Base-by-base conservation (phyloP, 2,888 invertebrate genomes). In the Ptilodon capucinus region DNA sequence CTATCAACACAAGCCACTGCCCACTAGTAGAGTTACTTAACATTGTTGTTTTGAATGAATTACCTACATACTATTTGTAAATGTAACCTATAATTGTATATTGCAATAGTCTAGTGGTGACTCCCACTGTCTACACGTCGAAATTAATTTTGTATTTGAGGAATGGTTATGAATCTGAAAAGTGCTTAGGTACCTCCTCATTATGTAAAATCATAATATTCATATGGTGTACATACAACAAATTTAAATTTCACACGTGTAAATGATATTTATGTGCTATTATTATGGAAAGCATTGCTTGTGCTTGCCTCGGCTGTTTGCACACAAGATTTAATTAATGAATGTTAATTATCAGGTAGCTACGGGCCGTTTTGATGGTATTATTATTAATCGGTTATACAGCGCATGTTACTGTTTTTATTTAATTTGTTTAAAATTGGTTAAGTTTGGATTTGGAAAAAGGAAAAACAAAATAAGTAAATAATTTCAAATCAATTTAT, bases 401-500 rank as follows among this genome's bases (percentile, higher is more conserved):
- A 17, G 7, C 13, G 48, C 46, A 54, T 51, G 35, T 48, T 56
- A 44, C 59, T 51, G 42, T 57, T 47, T 47, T 41, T 42, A 52
- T 55, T 57, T 50, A 16, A 40, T 55, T 58, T 44, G 23, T 53
- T 53, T 56, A 50, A 30, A 51, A 60, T 51, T 59, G 43, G 48
- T 52, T 34, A 52, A 56, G 54, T 63, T 54, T 51, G 60, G 60
- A 53, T 52, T 61, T 55, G 58, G 60, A 52, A 54, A 56, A 60
- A 61, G 51, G 54, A 48, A 57, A 71, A 64, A 51, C 62, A 66
- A 71, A 62, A 57, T 55, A 66, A 65, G 70, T 57, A 54, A 51
- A 64, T 57, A 25, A 32, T 48, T 61, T 48, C 42, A 57, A 67
- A 67, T 65, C 49, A 68, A 67, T 73, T 73, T 76, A 73, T 75